These are phyloP conservation scores for Caretta caretta DNA, from an alignment of 2,113 vertebrate species.

Conservation along the genomic window DNA sequence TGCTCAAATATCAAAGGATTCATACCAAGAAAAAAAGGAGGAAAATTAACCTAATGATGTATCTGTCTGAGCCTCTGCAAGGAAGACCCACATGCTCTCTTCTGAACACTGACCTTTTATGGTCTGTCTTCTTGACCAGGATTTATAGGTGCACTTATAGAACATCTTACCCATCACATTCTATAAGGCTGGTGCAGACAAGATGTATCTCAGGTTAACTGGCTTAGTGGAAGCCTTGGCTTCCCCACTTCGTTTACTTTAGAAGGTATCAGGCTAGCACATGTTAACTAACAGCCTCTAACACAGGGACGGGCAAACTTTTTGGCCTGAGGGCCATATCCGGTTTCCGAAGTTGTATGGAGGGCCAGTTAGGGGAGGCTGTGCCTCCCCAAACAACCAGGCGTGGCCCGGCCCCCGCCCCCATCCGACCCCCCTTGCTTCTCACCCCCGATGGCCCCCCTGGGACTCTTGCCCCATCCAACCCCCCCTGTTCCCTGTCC, in stretches of 20 bases:
- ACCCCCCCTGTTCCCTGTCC: too few species aligned
- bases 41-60: constrained; percentile 59
- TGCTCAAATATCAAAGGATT: constrained; percentile 78
- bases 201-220: background rate
- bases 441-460: too few species aligned
- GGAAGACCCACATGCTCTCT: constrained; percentile 52
- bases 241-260: background rate
- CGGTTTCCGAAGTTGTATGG: too few species aligned
- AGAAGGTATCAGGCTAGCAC: constrained; percentile 1
- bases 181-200: background rate
- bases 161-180: constrained; percentile 51
- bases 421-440: too few species aligned
- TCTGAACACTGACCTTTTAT: constrained; percentile 71
- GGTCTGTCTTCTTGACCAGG: constrained; percentile 66
- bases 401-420: too few species aligned
- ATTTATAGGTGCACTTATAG: constrained; percentile 65
- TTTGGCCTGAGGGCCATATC: too few species aligned
- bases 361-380: too few species aligned
- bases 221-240: accelerated
- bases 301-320: background rate
- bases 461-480: too few species aligned
- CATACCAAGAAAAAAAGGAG: constrained; percentile 60
- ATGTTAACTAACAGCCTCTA: constrained; percentile 45
- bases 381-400: too few species aligned
- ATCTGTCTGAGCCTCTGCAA: constrained; percentile 48